Base-by-base conservation (phyloP, 2,888 invertebrate species). In the Schizotus pectinicornis region DNA sequence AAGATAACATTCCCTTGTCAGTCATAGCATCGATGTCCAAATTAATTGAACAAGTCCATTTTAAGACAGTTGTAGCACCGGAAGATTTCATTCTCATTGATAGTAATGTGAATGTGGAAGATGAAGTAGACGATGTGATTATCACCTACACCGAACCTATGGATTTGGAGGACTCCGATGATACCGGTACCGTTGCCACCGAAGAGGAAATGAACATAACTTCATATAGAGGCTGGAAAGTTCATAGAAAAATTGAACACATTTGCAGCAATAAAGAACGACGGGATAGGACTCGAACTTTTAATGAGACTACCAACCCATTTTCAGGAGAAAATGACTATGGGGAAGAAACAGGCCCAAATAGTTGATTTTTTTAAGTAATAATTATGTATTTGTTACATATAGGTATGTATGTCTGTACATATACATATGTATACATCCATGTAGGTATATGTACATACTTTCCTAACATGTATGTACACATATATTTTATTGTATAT, bases 1-100 rank as follows among this genome's bases (percentile, higher is more conserved):
- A 36, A 36, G 36, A 36, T 36, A 6, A 36, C 36, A 36, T 6
- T 9, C 36, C 36, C 9, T 36, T 36, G 36, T 36, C 36, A 36
- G 36, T 36, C 36, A 36, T 36, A 9, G 36, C 36, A 9, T 36
- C 36, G n/a, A 36, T 36, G 36, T 36, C 36, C 36, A 36, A 36
- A 36, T 6, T 36, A 36, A 36, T 6, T 9, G 6, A 36, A 36
- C 36, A 36, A 11, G 11, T 6, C 36, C 36, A 11, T 36, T 36
- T 36, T 9, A 11, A 36, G 2, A n/a, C n/a, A 11, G 11, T 11
- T n/a, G 11, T 36, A 36, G n/a, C 36, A 36, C 36, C 36, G 11
- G 36, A 36, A 36, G 36, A 36, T 9, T 36, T 36, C 11, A 36
- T 36, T 36, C n/a, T 36, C 11, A 36, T 36, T n/a, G 36, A 36